These are phyloP conservation scores for Apteryx mantelli DNA, from an alignment of 2,113 vertebrate genomes.

Conservation along the genomic window DNA sequence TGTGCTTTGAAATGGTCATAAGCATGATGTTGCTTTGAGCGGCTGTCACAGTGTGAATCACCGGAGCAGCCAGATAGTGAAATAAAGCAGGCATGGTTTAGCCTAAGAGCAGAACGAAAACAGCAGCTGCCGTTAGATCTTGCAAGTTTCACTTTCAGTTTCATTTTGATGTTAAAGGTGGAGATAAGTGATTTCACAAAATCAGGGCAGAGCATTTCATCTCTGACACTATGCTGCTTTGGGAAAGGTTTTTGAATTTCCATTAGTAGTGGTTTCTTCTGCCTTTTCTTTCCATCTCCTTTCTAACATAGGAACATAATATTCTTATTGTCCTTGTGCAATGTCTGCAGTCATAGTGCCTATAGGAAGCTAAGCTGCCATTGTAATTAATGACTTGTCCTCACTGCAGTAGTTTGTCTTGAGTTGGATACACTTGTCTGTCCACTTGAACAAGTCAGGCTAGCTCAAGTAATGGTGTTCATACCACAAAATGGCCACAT, in stretches of 20 bases:
- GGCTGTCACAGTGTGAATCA: background rate
- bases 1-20: background rate
- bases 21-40: background rate
- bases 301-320: background rate
- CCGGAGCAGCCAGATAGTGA: background rate
- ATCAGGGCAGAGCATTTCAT: background rate
- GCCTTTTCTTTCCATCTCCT: background rate
- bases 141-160: background rate
- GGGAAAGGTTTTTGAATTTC: background rate
- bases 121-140: background rate
- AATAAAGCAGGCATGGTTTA: background rate
- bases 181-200: background rate
- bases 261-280: background rate
- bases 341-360: background rate
- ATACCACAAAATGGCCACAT: background rate
- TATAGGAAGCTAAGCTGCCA: background rate
- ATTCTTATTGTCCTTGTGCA: background rate
- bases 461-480: background rate
- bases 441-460: background rate
- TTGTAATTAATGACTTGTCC: background rate
- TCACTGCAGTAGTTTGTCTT: background rate
- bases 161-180: background rate
- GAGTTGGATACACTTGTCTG: background rate
- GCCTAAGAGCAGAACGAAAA: background rate
- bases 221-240: background rate